Evolutionary conservation across 2,888 invertebrate species (phyloP).

Genomic region (Myopa tessellatipennis): DNA sequence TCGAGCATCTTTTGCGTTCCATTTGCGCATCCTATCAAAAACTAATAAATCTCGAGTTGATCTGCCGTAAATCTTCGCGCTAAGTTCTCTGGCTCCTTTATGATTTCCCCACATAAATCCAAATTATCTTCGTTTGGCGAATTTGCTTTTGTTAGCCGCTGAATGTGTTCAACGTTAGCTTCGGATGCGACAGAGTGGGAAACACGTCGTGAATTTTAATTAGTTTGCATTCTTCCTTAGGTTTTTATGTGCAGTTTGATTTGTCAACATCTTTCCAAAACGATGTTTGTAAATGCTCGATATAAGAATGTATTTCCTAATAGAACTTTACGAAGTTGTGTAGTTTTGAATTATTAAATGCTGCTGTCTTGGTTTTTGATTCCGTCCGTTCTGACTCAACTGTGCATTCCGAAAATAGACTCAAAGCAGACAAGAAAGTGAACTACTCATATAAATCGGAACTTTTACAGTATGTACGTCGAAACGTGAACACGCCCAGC

Average conservation of each 20-base stretch:
- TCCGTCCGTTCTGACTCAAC: too few relatives aligned
- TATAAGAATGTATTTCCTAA: too few relatives aligned
- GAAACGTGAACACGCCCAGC: too few relatives aligned
- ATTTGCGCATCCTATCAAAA: conserved; percentile 60
- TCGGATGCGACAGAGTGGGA: not conserved
- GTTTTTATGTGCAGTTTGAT: not conserved
- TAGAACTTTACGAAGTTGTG: too few relatives aligned
- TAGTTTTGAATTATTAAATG: too few relatives aligned
- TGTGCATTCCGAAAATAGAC: too few relatives aligned
- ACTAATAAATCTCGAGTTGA: conserved; percentile 65
- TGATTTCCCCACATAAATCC: conserved; percentile 66
- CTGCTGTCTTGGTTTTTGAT: too few relatives aligned
- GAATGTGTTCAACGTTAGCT: conserved; percentile 46
- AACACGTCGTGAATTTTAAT: not conserved
- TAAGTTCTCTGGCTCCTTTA: conserved; percentile 58
- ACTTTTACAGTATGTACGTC: too few relatives aligned
- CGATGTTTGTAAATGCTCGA: too few relatives aligned
- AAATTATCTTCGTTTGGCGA: conserved; percentile 58
- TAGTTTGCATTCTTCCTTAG: not conserved
- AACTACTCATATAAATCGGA: too few relatives aligned
- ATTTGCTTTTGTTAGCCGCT: conserved; percentile 52
- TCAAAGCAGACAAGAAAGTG: too few relatives aligned
- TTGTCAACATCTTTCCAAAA: not conserved
- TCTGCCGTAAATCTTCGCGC: conserved; percentile 63
- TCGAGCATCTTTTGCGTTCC: conserved; percentile 32